Conservation (phyloP, 2,113 vertebrate genomes). For the Parotia lawesii region DNA sequence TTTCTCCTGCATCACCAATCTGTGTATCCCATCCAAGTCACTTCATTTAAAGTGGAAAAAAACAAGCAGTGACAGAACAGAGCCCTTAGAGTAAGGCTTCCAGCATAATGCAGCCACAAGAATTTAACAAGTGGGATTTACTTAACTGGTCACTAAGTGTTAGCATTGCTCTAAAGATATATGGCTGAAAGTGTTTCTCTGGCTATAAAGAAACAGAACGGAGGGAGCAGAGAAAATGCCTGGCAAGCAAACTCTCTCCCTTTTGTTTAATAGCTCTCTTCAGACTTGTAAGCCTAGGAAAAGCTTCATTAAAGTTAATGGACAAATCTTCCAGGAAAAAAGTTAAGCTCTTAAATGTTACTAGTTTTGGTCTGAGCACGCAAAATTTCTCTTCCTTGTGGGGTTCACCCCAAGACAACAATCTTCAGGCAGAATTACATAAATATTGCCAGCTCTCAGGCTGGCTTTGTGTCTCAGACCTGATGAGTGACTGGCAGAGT, state of each 20-base stretch:
- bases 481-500: background rate
- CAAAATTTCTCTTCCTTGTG: slow-evolving; percentile 52
- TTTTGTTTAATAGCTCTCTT: slow-evolving; percentile 53
- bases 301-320: slow-evolving; percentile 76
- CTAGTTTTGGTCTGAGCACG: slow-evolving; percentile 23
- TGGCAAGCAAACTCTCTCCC: slow-evolving; percentile 44
- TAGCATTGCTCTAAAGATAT: slow-evolving; percentile 49
- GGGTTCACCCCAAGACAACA: background rate
- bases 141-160: slow-evolving; percentile 49
- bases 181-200: slow-evolving; percentile 42
- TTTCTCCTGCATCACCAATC: slow-evolving; percentile 23
- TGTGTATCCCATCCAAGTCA: slow-evolving; percentile 11
- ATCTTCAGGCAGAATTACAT: background rate
- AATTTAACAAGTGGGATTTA: slow-evolving; percentile 45
- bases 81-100: slow-evolving; percentile 27
- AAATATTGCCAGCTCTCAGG: slow-evolving; percentile 13
- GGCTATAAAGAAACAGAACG: slow-evolving; percentile 39
- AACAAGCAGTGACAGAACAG: slow-evolving; percentile 48
- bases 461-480: background rate
- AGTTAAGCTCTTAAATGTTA: slow-evolving; percentile 42
- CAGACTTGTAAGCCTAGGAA: slow-evolving; percentile 43
- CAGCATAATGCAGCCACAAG: slow-evolving; percentile 51
- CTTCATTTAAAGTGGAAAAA: slow-evolving; percentile 6
- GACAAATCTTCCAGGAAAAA: slow-evolving; percentile 45
- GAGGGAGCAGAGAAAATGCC: slow-evolving; percentile 38